Evolutionary conservation across 2,113 vertebrate species (phyloP), one percentile per base, ranked within the genome.

Genomic region (Romanogobio albipinnatus): DNA sequence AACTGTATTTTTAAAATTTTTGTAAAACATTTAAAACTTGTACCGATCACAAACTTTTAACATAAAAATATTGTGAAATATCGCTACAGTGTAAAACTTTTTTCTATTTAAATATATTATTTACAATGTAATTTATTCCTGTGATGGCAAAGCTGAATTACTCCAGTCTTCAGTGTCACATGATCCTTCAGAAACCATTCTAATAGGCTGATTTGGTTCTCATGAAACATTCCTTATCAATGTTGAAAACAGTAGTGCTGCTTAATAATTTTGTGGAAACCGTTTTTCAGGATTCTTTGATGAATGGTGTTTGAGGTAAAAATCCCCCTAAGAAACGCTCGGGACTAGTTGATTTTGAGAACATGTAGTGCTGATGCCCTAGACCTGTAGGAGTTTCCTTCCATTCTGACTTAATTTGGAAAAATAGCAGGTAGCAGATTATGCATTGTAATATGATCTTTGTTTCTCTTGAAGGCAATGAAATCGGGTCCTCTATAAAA

Each of bases 341-440:
- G 14, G 22, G n/a, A 47, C 43, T 47, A 24, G 43, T 73, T 13
- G 7, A 45, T 71, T 71, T 45, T 13, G 39, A n/a, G 10, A 45
- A 13, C 39, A 2, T 74, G 19, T 39, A 10, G 4, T 73, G 39
- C 45, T 26, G 43, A 74, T 49, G 71, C 5, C n/a, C 71, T 74
- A 74, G 4, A 84, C 76, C 17, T 36, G 88, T 80, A 86, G 85
- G 81, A 88, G 82, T 75, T 84, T 90, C 62, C 85, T 29, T 56
- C 76, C 7, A 64, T 73, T 66, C 47, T 74, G 33, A 79, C 84
- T 66, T 82, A 82, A 82, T 81, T 24, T 68, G 80, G 85, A 62
- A 86, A 87, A 86, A 90, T 26, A 74, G 43, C 71, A 89, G 76
- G 86, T 71, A 82, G 84, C 81, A 79, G 68, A 86, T 93, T 91